Evolutionary conservation across 2,113 vertebrate genomes (phyloP), one percentile per base, ranked within the genome.

Genomic region (Pseudopipra pipra): DNA sequence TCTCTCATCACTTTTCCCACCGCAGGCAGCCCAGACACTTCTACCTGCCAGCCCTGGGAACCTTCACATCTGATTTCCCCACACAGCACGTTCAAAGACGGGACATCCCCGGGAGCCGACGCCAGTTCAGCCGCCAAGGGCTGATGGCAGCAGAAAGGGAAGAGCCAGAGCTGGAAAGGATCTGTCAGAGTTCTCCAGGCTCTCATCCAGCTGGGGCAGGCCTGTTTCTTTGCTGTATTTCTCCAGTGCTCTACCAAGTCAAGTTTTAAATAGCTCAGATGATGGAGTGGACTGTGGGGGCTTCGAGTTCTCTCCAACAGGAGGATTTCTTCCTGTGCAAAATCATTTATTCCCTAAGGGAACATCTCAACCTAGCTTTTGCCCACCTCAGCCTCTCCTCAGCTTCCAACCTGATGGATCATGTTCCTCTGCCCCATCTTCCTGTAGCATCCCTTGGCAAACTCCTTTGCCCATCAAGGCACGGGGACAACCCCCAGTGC

Each of bases 191-290:
- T 47, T 72, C 63, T 65, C 73, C 93, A 87, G 93, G 76, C 91
- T 92, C 83, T n/a, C 91, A 67, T 54, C 89, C 89, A 86, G 91
- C 76, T 77, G 84, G 91, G 72, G 31, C 58, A 92, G n/a, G 43
- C 49, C 44, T 44, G 43, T 11, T 92, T n/a, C 91, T 87, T 39
- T 55, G 73, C 85, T 35, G 12, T 22, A 37, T 65, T 72, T 72
- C 84, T 86, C 94, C 71, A 27, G 44, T 8, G 54, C 37, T 94
- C 71, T 23, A 72, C 70, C 77, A 55, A 92, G 65, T 68, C 56
- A 62, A 52, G 22, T 27, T 94, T 85, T 82, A 78, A 87, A 87
- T 37, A 89, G 81, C 58, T 91, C 70, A 20, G 74, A 46, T 85
- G 93, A 89, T 72, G 66, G 68, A 95, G 76, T 47, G 73, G 73